Evolutionary conservation across 2,113 vertebrate species (phyloP).

Genomic region (Pimephales promelas): DNA sequence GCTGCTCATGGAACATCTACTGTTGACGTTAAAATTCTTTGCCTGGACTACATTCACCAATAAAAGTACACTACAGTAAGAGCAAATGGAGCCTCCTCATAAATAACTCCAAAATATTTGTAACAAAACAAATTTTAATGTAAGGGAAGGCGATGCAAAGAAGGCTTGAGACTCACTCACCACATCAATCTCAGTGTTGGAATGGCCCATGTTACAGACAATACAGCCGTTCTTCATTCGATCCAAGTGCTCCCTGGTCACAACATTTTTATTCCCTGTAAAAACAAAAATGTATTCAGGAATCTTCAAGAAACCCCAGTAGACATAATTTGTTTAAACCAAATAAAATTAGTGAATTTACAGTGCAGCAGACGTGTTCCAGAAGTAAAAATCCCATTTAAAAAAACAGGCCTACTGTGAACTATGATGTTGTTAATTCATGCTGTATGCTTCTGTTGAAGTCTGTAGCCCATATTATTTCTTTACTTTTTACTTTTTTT

Average conservation of each 20-base stretch:
- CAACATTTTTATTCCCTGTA: conserved; percentile 96
- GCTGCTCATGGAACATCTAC: conserved; percentile 19
- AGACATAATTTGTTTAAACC: neutral
- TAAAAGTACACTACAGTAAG: neutral
- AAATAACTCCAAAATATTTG: neutral
- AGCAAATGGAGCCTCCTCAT: neutral
- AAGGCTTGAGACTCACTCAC: conserved; percentile 70
- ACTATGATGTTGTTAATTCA: neutral
- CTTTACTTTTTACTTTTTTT: too few species aligned
- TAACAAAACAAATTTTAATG: neutral
- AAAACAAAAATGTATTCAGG: conserved; percentile 21
- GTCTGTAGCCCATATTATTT: neutral
- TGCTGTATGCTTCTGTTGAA: neutral
- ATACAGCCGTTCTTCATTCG: conserved; percentile 98
- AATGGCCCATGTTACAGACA: conserved; percentile 99
- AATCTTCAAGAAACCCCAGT: neutral
- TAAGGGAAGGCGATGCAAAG: neutral
- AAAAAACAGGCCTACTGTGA: neutral
- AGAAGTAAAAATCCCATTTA: neutral
- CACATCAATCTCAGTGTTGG: conserved; percentile 98
- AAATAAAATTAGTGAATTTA: neutral
- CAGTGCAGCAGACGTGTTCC: neutral
- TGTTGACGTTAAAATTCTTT: conserved; percentile 10
- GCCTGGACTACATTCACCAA: neutral
- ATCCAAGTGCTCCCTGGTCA: conserved; percentile 93